Conservation (phyloP, 1,140 invertebrate genomes). For the Parapsyche elsis region DNA sequence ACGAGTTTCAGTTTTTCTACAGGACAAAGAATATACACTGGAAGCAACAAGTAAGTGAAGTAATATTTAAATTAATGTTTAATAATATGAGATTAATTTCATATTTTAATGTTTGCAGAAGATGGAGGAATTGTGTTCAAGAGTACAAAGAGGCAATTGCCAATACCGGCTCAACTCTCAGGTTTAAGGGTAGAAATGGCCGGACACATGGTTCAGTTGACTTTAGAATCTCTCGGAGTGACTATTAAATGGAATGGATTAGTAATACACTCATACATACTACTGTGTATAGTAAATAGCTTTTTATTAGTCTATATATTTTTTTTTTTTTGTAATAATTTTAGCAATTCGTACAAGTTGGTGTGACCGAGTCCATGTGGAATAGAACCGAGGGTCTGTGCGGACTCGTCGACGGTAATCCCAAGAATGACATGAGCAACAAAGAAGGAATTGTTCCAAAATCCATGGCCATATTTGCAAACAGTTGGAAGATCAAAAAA, state of each 20-base stretch:
- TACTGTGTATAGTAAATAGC: not conserved
- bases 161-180: constrained; percentile 76
- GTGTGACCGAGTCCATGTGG: constrained; percentile 77
- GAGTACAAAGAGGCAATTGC: constrained; percentile 68
- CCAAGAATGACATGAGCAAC: constrained; percentile 75
- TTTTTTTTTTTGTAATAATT: constrained; percentile 44
- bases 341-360: constrained; percentile 71
- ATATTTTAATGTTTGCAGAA: constrained; percentile 59
- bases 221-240: constrained; percentile 75
- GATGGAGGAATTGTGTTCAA: constrained; percentile 70
- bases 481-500: constrained; percentile 74
- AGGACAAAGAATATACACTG: constrained; percentile 76
- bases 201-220: constrained; percentile 74
- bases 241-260: constrained; percentile 80
- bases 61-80: constrained; percentile 14
- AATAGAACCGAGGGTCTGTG: constrained; percentile 85
- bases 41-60: constrained; percentile 63
- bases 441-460: constrained; percentile 68
- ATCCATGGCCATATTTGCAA: constrained; percentile 69
- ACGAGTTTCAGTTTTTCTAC: constrained; percentile 69
- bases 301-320: not conserved
- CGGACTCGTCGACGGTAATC: constrained; percentile 78
- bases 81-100: constrained; percentile 41
- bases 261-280: constrained; percentile 55
- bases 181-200: constrained; percentile 77